Evolutionary conservation across 2,888 invertebrate species (phyloP).

Genomic region (Drosophila diplacantha): DNA sequence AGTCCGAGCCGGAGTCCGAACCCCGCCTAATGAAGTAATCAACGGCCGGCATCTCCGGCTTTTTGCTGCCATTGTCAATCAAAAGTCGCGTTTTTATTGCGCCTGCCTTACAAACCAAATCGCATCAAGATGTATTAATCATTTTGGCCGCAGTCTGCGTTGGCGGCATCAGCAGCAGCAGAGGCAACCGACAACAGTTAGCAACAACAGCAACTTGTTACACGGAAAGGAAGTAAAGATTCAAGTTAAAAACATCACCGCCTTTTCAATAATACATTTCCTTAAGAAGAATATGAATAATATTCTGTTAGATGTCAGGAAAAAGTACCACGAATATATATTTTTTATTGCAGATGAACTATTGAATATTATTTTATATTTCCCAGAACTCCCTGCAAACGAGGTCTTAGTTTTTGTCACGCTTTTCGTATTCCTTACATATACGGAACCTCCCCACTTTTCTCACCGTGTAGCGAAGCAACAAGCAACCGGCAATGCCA

Average conservation of each 20-base stretch:
- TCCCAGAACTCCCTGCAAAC: not conserved
- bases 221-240: not conserved
- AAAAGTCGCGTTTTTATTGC: constrained; percentile 69
- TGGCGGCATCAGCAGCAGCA: constrained; percentile 35
- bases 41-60: constrained; percentile 62
- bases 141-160: constrained; percentile 51
- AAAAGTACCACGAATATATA: too few relatives aligned
- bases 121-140: constrained; percentile 73
- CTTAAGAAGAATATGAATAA: not conserved
- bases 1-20: constrained; percentile 9
- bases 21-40: constrained; percentile 68
- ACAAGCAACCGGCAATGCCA: too few relatives aligned
- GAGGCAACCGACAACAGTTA: constrained; percentile 30
- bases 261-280: too few relatives aligned
- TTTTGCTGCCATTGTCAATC: constrained; percentile 67
- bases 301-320: not conserved
- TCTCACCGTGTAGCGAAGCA: too few relatives aligned
- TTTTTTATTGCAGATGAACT: too few relatives aligned
- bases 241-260: not conserved
- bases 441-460: not conserved
- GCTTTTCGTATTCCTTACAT: not conserved
- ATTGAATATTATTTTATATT: too few relatives aligned
- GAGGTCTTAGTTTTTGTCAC: not conserved
- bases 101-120: constrained; percentile 66
- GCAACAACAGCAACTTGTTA: constrained; percentile 23